Conservation (phyloP, 1,140 invertebrate species). For the Drosophila littoralis region DNA sequence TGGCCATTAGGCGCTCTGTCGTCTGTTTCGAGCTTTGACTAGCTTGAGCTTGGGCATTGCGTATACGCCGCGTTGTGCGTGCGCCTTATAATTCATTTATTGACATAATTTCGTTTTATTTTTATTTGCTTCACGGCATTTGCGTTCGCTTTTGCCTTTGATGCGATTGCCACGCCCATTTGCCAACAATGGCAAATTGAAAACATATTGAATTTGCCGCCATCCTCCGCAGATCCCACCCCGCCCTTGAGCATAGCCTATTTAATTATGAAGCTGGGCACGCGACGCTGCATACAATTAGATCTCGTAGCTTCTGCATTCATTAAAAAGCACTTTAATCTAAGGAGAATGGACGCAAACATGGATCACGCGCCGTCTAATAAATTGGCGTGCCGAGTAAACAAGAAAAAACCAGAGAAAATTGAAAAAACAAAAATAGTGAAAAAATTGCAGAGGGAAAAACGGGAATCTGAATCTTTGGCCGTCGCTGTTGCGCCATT, state of each 20-base stretch:
- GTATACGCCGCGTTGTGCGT: slow-evolving; percentile 68
- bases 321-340: slow-evolving; percentile 78
- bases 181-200: slow-evolving; percentile 63
- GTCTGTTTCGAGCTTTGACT: slow-evolving; percentile 58
- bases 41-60: slow-evolving; percentile 64
- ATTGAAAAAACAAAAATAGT: not conserved
- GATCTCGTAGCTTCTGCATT: slow-evolving; percentile 47
- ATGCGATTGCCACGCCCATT: slow-evolving; percentile 30
- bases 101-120: slow-evolving; percentile 81
- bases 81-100: slow-evolving; percentile 80
- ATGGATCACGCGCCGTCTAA: slow-evolving; percentile 74
- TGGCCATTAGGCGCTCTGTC: slow-evolving; percentile 69
- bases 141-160: slow-evolving; percentile 68
- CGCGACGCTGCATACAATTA: slow-evolving; percentile 65
- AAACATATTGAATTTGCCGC: slow-evolving; percentile 67
- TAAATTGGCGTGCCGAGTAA: slow-evolving; percentile 65
- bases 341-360: slow-evolving; percentile 36
- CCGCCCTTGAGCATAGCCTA: not conserved
- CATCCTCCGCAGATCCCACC: not conserved
- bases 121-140: slow-evolving; percentile 77
- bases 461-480: slow-evolving; percentile 46
- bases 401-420: slow-evolving; percentile 46
- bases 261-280: slow-evolving; percentile 64
- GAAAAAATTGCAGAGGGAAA: slow-evolving; percentile 5
- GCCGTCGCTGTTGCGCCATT: slow-evolving; percentile 46